phyloP scores from a whole-genome alignment of 2,113 vertebrate genomes.

The Hemicordylus capensis region DNA sequence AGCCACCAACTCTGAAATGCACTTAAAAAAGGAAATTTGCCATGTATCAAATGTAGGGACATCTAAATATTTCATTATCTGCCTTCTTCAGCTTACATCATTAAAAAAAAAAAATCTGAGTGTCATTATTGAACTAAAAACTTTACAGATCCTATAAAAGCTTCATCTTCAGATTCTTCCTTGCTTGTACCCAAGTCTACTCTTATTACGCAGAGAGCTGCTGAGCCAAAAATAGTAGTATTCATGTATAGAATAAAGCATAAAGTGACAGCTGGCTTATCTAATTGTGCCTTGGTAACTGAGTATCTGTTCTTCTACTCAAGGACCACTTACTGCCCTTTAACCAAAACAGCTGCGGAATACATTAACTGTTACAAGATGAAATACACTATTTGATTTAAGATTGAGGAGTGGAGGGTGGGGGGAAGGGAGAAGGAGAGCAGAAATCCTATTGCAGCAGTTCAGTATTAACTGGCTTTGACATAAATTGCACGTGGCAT shows the following conservation, averaged over 20 bases:
- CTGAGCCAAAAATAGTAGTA: slow-evolving; percentile 5
- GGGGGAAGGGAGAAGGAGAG: background rate
- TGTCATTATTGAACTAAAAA: slow-evolving; percentile 28
- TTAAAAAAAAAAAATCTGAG: background rate
- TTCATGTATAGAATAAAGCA: slow-evolving; percentile 28
- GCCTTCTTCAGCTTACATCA: slow-evolving; percentile 4
- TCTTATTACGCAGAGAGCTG: rapidly evolving
- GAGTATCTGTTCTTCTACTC: slow-evolving; percentile 42
- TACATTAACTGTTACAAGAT: slow-evolving; percentile 30
- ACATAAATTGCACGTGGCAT: slow-evolving; percentile 66
- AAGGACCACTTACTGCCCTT: slow-evolving; percentile 2
- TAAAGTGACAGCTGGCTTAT: slow-evolving; percentile 42
- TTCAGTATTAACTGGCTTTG: slow-evolving; percentile 57
- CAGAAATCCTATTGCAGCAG: slow-evolving; percentile 29
- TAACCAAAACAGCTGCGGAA: slow-evolving; percentile 50
- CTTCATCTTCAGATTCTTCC: background rate
- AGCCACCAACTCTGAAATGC: slow-evolving; percentile 29
- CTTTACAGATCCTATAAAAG: slow-evolving; percentile 1
- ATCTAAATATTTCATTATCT: slow-evolving; percentile 28
- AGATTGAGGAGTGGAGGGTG: background rate
- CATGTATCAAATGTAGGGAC: background rate
- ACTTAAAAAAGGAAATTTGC: background rate
- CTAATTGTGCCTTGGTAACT: slow-evolving; percentile 4
- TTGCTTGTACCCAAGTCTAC: background rate
- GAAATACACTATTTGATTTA: slow-evolving; percentile 41